Base-by-base conservation (phyloP, 2,888 invertebrate genomes). In the Hyposoter dolosus region DNA sequence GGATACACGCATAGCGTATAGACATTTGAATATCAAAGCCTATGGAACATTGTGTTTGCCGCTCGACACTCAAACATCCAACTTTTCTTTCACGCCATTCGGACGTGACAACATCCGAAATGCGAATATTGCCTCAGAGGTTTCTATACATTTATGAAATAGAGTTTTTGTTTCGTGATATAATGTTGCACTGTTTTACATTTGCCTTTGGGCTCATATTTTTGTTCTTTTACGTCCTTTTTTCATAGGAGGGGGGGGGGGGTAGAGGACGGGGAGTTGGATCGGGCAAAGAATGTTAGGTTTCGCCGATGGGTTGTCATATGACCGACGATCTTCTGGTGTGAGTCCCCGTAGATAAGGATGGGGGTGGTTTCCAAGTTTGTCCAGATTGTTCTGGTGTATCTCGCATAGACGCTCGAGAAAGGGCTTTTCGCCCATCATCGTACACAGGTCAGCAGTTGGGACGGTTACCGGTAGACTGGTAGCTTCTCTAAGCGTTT, bases 361-460 rank as follows among this genome's bases (percentile, higher is more conserved):
- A 60, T 71, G 63, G 40, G 77, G 56, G 71, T 83, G 83, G 40
- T 77, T 71, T n/a, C 4, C 32, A 19, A 77, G 63, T 71, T 83
- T 45, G n/a, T 83, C 63, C 0, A 83, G 65, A 4, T n/a, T 71
- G 47, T 45, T 28, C 35, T 45, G 43, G 6, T 83, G 83, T 50
- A 77, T 83, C 15, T 77, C 1, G 77, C 71, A 69, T 3, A 83
- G 71, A 1, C 76, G 17, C 0, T 77, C 35, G 63, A 77, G 83
- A 40, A 83, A 63, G 17, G 63, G 83, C 43, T 63, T 63, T 28
- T 83, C 83, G 56, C 19, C 50, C 7, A 47, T 77, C 47, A 77
- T 83, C 40, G 23, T 1, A 50, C 77, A 77, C 35, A 71, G 65
- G 23, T 83, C 77, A 35, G 60, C 28, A 3, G 60, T 75, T 75